Evolutionary conservation across 2,888 invertebrate genomes (phyloP).

Genomic region (Laothoe populi): DNA sequence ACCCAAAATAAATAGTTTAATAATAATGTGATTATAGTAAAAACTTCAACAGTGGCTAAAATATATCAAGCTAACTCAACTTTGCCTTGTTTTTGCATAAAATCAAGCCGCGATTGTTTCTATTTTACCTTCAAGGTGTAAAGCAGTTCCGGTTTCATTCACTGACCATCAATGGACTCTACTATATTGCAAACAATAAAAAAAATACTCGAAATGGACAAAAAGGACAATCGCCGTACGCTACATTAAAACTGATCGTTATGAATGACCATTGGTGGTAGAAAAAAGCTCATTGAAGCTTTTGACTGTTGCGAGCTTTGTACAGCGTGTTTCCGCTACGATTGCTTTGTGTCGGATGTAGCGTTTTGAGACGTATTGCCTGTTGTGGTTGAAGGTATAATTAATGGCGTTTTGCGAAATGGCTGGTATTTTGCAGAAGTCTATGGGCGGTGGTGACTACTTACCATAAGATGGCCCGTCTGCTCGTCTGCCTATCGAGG

Average conservation of each 20-base stretch:
- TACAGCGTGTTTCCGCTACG: slow-evolving; percentile 49
- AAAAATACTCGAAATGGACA: slow-evolving; percentile 23
- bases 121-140: background rate
- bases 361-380: slow-evolving; percentile 34
- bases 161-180: slow-evolving; percentile 1
- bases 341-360: slow-evolving; percentile 46
- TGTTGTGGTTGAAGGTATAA: slow-evolving; percentile 26
- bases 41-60: no score
- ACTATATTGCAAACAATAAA: no score
- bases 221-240: slow-evolving; percentile 48
- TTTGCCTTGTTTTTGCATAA: no score
- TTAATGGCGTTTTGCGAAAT: slow-evolving; percentile 23
- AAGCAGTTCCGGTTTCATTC: slow-evolving; percentile 13
- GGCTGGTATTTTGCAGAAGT: background rate
- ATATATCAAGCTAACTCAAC: no score
- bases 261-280: slow-evolving; percentile 42
- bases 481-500: no score
- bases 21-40: no score
- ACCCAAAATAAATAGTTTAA: no score
- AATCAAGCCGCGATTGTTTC: background rate
- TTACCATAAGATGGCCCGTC: no score
- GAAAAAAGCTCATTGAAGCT: slow-evolving; percentile 26
- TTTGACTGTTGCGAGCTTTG: slow-evolving; percentile 26
- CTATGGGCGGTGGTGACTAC: no score
- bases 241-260: slow-evolving; percentile 50